These are phyloP conservation scores for Drosophila atripex DNA, from an alignment of 2,888 invertebrate species.

Conservation along the genomic window DNA sequence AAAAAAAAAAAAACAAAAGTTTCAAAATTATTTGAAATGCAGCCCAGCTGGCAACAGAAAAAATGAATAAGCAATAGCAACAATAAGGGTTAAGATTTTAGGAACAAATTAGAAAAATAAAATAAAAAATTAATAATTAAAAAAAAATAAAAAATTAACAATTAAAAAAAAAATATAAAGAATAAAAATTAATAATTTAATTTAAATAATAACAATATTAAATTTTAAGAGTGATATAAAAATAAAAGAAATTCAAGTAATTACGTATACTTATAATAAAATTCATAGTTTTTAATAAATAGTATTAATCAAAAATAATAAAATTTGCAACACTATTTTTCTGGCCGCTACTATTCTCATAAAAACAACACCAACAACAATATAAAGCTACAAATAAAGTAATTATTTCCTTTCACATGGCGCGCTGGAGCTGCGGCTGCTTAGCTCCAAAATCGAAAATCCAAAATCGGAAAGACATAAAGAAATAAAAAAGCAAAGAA, in stretches of 20 bases:
- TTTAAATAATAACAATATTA: too few relatives aligned
- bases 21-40: conserved; percentile 57
- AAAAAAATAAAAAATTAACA: background rate
- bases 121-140: too few relatives aligned
- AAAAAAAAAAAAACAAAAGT: background rate
- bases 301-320: too few relatives aligned
- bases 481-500: conserved; percentile 48
- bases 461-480: conserved; percentile 52
- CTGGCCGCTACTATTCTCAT: conserved; percentile 13
- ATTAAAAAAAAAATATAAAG: background rate
- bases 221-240: too few relatives aligned
- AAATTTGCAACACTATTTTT: background rate
- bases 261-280: too few relatives aligned
- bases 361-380: conserved; percentile 21
- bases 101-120: background rate
- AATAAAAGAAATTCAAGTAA: too few relatives aligned
- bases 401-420: conserved; percentile 74
- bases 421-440: conserved; percentile 1
- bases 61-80: conserved; percentile 12
- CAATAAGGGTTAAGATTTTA: conserved; percentile 5
- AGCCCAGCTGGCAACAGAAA: conserved; percentile 47
- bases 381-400: conserved; percentile 55
- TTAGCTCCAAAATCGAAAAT: conserved; percentile 10
- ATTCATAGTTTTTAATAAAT: too few relatives aligned
- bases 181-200: background rate